These are phyloP conservation scores for Keiferia lycopersicella DNA, from an alignment of 2,888 invertebrate genomes.

Conservation along the genomic window DNA sequence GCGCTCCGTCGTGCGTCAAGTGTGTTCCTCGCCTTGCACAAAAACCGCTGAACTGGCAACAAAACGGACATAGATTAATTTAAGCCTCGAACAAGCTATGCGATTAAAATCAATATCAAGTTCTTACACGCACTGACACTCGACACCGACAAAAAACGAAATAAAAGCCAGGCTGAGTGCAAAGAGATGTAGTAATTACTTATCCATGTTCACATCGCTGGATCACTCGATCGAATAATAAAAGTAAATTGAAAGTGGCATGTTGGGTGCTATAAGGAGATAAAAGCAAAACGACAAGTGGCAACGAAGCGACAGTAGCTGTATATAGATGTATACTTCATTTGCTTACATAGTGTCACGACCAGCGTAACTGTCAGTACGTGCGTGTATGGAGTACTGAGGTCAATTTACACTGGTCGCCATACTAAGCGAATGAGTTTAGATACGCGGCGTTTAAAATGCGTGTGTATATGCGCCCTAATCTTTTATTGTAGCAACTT, in stretches of 20 bases:
- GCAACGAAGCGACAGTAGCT: conserved; percentile 56
- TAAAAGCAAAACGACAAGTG: conserved; percentile 60
- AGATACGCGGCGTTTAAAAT: conserved; percentile 42
- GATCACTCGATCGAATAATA: conserved; percentile 48
- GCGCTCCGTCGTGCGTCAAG: too few relatives aligned
- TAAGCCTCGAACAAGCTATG: not conserved
- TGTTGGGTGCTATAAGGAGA: conserved; percentile 49
- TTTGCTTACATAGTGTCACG: too few relatives aligned
- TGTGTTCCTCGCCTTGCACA: too few relatives aligned
- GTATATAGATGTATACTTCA: too few relatives aligned
- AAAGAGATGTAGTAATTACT: conserved; percentile 58
- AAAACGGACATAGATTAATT: not conserved
- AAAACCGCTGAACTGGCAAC: not conserved
- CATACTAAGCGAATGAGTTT: too few relatives aligned
- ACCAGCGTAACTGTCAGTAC: too few relatives aligned
- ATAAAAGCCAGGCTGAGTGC: conserved; percentile 20
- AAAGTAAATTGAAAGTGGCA: conserved; percentile 58
- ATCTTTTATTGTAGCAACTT: conserved; percentile 27
- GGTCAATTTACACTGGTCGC: too few relatives aligned
- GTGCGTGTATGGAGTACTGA: too few relatives aligned
- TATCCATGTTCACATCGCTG: conserved; percentile 59
- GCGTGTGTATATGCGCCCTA: conserved; percentile 34
- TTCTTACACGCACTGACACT: conserved; percentile 6
- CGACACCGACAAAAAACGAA: conserved; percentile 12
- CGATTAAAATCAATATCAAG: conserved; percentile 15